Percentiles rank a stretch among this genome's conserved stretches.
Conservation (phyloP, 1,140 invertebrate genomes). For the Probaryconus sp. region DNA sequence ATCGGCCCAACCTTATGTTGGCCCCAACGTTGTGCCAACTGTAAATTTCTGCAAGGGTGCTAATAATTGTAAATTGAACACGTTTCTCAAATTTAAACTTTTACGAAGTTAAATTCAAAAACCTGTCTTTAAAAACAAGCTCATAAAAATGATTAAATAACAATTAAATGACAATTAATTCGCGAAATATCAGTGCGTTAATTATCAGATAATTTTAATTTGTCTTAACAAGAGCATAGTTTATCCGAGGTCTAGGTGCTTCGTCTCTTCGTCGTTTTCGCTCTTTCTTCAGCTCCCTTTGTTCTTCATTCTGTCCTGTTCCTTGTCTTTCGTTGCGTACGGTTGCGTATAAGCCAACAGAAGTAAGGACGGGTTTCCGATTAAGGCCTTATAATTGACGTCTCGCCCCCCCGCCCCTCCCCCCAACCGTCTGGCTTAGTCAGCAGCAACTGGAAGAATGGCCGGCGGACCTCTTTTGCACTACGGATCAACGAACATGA, state of each 20-base stretch:
- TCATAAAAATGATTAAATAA: slow-evolving; percentile 23
- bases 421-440: slow-evolving; percentile 70
- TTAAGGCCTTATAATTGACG: slow-evolving; percentile 78
- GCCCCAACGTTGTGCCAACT: too few species aligned
- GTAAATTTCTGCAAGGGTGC: too few species aligned
- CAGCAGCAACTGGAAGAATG: slow-evolving; percentile 70
- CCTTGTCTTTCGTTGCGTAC: slow-evolving; percentile 58
- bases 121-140: too few species aligned
- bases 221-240: slow-evolving; percentile 8
- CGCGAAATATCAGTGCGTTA: slow-evolving; percentile 18
- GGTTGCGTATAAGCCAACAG: slow-evolving; percentile 70
- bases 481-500: slow-evolving; percentile 71
- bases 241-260: neutral
- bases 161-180: slow-evolving; percentile 14
- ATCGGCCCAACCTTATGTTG: too few species aligned
- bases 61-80: too few species aligned
- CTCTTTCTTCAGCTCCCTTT: slow-evolving; percentile 26
- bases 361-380: slow-evolving; percentile 77
- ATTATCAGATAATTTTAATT: slow-evolving; percentile 44
- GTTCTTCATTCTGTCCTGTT: slow-evolving; percentile 46
- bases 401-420: slow-evolving; percentile 65
- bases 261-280: slow-evolving; percentile 19
- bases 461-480: slow-evolving; percentile 65
- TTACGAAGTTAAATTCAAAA: too few species aligned
- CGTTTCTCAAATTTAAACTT: too few species aligned